These are phyloP conservation scores for Xiphophorus couchianus DNA, from an alignment of 2,113 vertebrate species.

Conservation along the genomic window DNA sequence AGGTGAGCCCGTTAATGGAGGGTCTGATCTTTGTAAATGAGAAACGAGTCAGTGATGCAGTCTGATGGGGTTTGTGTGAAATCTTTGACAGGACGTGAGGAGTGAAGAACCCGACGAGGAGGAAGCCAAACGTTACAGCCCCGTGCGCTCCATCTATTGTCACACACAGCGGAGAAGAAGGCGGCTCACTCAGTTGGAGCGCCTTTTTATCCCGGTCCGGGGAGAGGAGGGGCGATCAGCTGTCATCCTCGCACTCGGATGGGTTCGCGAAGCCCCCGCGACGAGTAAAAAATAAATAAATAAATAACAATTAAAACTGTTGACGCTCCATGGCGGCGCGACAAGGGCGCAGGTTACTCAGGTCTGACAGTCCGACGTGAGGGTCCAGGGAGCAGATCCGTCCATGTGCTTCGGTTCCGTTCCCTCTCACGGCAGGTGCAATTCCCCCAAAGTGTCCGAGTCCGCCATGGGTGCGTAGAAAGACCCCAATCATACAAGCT, in stretches of 20 bases:
- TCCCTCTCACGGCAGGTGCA: slow-evolving; percentile 62
- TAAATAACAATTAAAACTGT: neutral
- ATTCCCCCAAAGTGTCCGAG: slow-evolving; percentile 49
- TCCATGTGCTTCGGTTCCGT: slow-evolving; percentile 56
- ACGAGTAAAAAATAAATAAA: slow-evolving; percentile 13
- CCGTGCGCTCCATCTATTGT: slow-evolving; percentile 51
- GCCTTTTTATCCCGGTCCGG: slow-evolving; percentile 62
- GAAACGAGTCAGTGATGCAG: slow-evolving; percentile 11
- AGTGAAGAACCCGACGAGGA: neutral
- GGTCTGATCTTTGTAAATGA: slow-evolving; percentile 3
- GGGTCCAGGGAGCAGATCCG: slow-evolving; percentile 13
- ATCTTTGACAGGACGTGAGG: neutral
- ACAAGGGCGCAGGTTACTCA: neutral
- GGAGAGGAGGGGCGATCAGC: slow-evolving; percentile 72
- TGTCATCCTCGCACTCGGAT: slow-evolving; percentile 58
- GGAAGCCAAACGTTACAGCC: slow-evolving; percentile 37
- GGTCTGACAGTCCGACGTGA: slow-evolving; percentile 7
- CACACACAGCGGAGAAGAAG: slow-evolving; percentile 37
- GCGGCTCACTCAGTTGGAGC: slow-evolving; percentile 47
- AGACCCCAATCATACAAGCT: neutral
- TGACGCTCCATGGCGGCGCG: slow-evolving; percentile 27
- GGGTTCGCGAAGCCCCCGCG: slow-evolving; percentile 5
- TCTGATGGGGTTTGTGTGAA: neutral
- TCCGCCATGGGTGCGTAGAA: slow-evolving; percentile 13
- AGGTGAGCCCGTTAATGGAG: neutral